phyloP scores from a whole-genome alignment of 2,888 invertebrate genomes.

The Caenorhabditis imperialis region DNA sequence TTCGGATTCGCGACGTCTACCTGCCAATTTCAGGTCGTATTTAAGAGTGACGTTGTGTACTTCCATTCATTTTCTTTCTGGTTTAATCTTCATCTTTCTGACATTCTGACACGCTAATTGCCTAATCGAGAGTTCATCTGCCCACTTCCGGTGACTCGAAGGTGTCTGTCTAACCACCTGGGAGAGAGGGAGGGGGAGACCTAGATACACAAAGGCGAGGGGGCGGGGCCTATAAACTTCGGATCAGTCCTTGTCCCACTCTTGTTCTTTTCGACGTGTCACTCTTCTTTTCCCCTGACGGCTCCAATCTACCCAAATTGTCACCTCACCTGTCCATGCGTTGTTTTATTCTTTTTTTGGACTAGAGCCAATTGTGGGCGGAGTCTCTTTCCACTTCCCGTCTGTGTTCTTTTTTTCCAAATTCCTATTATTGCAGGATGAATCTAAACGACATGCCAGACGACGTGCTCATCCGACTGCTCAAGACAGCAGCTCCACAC shows the following conservation, averaged over 20 bases:
- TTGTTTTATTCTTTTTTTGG: constrained; percentile 5
- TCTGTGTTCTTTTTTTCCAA: neutral
- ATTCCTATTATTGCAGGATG: constrained; percentile 14
- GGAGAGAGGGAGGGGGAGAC: neutral
- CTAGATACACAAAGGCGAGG: neutral
- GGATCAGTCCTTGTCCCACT: constrained; percentile 2
- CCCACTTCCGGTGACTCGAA: constrained; percentile 26
- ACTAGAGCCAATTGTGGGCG: too few relatives aligned
- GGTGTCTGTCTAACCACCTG: constrained; percentile 2
- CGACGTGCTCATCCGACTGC: constrained; percentile 43
- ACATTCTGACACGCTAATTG: too few relatives aligned
- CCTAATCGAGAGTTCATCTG: too few relatives aligned
- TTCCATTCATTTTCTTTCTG: constrained; percentile 1
- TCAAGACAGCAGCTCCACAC: constrained; percentile 24
- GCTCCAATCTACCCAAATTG: neutral
- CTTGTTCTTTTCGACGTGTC: neutral
- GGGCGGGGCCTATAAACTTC: constrained; percentile 12
- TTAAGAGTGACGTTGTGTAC: constrained; percentile 34
- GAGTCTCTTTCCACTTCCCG: neutral
- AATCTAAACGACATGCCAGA: constrained; percentile 43
- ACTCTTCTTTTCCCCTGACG: neutral
- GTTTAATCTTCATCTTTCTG: too few relatives aligned
- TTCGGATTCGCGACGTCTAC: neutral
- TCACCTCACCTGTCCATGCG: neutral
- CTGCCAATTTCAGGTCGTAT: constrained; percentile 45